A percentile compares a stretch with the other conserved stretches of the same genome.
phyloP scores from a whole-genome alignment of 2,888 invertebrate genomes.

The Papilio protenor region DNA sequence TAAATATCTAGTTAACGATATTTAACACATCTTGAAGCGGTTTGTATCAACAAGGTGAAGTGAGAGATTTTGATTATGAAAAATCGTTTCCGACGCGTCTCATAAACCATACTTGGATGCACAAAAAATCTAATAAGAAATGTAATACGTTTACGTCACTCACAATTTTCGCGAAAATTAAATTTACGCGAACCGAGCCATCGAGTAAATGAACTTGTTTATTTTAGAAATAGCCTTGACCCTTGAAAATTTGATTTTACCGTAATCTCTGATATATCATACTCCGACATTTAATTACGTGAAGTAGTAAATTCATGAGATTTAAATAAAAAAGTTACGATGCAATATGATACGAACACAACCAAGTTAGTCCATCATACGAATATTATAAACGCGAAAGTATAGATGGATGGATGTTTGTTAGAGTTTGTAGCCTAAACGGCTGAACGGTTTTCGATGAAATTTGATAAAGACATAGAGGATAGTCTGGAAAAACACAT shows the following conservation, averaged over 20 bases:
- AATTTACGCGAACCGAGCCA: constrained; percentile 11
- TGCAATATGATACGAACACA: background rate
- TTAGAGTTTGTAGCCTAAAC: too few species aligned
- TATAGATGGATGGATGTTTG: too few species aligned
- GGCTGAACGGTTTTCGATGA: too few species aligned
- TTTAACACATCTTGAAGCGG: background rate
- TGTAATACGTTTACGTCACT: constrained; percentile 12
- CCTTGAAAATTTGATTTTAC: constrained; percentile 21
- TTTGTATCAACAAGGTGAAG: background rate
- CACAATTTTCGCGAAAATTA: constrained; percentile 23
- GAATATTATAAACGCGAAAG: too few species aligned
- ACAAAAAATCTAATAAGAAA: constrained; percentile 27
- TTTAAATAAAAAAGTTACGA: background rate
- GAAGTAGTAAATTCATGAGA: background rate
- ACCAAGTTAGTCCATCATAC: too few species aligned
- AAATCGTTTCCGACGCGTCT: background rate
- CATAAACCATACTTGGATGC: constrained; percentile 15
- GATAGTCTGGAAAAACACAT: too few species aligned
- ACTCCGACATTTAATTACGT: background rate
- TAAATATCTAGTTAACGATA: too few species aligned
- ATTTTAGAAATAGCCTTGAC: constrained; percentile 12
- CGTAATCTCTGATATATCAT: background rate
- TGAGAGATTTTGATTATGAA: background rate
- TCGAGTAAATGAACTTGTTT: constrained; percentile 19
- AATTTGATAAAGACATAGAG: too few species aligned